These are phyloP conservation scores for Ophthalmolycus amberensis DNA, from an alignment of 2,113 vertebrate genomes.

Conservation along the genomic window DNA sequence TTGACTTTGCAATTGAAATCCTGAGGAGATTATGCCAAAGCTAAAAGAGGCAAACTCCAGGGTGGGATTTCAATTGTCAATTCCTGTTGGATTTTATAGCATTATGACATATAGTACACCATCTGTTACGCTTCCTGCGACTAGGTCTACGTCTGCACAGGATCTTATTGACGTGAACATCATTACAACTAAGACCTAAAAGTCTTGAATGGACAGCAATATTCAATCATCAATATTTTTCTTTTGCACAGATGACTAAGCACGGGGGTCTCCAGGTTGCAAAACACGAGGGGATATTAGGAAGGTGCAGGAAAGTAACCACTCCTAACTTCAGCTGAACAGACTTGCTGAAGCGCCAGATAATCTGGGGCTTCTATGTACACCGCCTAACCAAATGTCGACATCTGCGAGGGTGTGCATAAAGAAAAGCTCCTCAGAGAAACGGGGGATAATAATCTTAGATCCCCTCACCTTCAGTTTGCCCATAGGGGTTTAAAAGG, in stretches of 20 bases:
- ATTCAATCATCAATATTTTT: conserved; percentile 48
- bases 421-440: conserved; percentile 81
- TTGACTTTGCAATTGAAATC: conserved; percentile 84
- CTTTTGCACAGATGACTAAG: conserved; percentile 46
- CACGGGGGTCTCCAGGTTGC: conserved; percentile 50
- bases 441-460: conserved; percentile 83
- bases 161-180: conserved; percentile 62
- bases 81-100: conserved; percentile 81
- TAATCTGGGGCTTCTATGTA: conserved; percentile 82
- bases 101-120: conserved; percentile 81
- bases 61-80: conserved; percentile 81
- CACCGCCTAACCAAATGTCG: conserved; percentile 85
- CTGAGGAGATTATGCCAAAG: conserved; percentile 80
- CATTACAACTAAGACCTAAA: conserved; percentile 49
- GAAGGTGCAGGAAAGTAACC: conserved; percentile 73
- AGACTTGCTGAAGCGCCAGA: conserved; percentile 77
- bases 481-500: conserved; percentile 80
- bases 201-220: conserved; percentile 42
- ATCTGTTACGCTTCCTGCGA: conserved; percentile 76
- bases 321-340: conserved; percentile 78
- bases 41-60: conserved; percentile 80
- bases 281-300: conserved; percentile 48
- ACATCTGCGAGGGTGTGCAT: conserved; percentile 84
- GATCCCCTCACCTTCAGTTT: conserved; percentile 81
- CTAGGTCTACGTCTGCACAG: conserved; percentile 64